Evolutionary conservation across 2,797 vertebrate genomes (phyloP), one percentile per base, ranked within the genome.

Genomic region (Spondyliosoma cantharus): DNA sequence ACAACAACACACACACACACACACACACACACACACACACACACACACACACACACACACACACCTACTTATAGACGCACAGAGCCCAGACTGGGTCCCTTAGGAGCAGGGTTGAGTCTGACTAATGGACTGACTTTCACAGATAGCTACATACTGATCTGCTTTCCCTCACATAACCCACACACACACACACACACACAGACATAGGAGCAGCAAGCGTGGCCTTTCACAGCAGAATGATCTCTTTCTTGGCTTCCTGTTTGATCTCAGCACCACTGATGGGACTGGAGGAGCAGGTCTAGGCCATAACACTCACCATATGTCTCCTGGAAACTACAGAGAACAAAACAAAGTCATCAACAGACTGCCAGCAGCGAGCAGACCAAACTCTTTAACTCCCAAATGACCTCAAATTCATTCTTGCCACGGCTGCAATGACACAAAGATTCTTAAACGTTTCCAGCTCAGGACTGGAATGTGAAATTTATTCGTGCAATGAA

Each of bases 311-410:
- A n/a, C 43, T 60, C 78, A 62, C 78, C 88, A 87, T 81, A 90
- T 86, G 86, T 91, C 76, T 84, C 74, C 74, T n/a, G 83, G 76
- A 91, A 85, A 86, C 83, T 79, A 56, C 46, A 9, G 46, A 78
- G 68, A 79, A 61, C 76, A 89, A 91, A 93, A 91, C 81, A 90
- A 86, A 91, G 86, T 74, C 87, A 89, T 91, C 87, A 88, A 60
- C 56, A 20, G 78, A 64, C 80, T 70, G 78, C 72, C 73, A 80
- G 76, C 74, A 68, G 67, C 1, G 24, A 69, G 63, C 45, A 64
- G 57, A 76, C 62, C 71, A 19, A 86, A 78, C 62, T 60, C 64
- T 73, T 68, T 83, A 59, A 5, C 85, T 83, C 72, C 77, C 56
- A 83, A 83, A 84, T 49, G 74, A 82, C 77, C 69, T 82, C 37